A percentile compares a stretch with the other conserved stretches of the same genome.
Evolutionary conservation across 1,140 invertebrate species (phyloP).

Genomic region (Nixonia krombeini): DNA sequence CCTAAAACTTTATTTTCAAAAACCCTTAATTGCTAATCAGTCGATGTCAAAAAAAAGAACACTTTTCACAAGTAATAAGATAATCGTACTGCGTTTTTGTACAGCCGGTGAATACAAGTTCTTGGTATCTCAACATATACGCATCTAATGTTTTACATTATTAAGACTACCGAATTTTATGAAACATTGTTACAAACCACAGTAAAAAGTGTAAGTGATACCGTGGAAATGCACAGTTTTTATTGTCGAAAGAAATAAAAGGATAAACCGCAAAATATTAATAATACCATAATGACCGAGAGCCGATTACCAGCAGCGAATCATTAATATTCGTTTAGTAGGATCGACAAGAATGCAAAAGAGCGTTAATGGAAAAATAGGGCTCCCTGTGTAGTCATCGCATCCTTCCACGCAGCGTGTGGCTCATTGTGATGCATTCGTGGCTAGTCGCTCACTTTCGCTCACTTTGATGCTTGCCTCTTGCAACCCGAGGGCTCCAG

Average conservation of each 20-base stretch:
- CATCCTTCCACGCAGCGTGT: slow-evolving; percentile 20
- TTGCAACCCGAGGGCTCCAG: slow-evolving; percentile 7
- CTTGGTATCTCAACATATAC: no score
- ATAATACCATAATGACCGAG: background rate
- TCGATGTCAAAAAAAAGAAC: no score
- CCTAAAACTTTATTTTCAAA: no score
- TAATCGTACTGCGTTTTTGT: no score
- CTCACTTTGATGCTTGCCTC: slow-evolving; percentile 17
- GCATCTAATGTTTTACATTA: no score
- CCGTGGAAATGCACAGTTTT: no score
- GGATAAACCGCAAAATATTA: background rate
- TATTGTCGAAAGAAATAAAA: background rate
- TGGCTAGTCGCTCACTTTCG: slow-evolving; percentile 19
- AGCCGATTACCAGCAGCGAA: background rate
- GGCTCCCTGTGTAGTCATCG: slow-evolving; percentile 11
- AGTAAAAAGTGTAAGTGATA: no score
- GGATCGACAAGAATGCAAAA: slow-evolving; percentile 4
- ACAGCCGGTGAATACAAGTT: no score
- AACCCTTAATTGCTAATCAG: no score
- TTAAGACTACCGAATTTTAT: no score
- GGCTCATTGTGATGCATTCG: slow-evolving; percentile 18
- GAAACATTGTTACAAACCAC: no score
- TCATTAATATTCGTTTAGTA: slow-evolving; percentile 5
- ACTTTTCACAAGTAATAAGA: no score
- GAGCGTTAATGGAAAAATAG: slow-evolving; percentile 11